Percentiles rank a stretch among this genome's conserved stretches.
These are phyloP conservation scores for Euspilapteryx auroguttella DNA, from an alignment of 2,888 invertebrate genomes.

Conservation along the genomic window DNA sequence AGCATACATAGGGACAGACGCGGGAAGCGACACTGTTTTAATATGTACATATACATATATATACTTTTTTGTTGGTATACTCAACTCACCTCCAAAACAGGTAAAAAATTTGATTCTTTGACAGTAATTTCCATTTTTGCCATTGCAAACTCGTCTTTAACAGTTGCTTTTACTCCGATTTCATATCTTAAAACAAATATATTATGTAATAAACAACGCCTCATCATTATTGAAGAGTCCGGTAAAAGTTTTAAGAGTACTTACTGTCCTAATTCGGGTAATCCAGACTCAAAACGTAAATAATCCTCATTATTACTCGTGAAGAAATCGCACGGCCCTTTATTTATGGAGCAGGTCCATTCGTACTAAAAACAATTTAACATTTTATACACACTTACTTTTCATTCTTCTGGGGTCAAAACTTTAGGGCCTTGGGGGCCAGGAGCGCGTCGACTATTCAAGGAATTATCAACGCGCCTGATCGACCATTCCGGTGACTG, in stretches of 20 bases:
- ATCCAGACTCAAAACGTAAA: conserved; percentile 15
- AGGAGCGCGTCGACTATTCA: too few relatives aligned
- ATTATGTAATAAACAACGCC: too few relatives aligned
- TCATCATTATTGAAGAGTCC: too few relatives aligned
- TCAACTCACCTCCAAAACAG: conserved; percentile 20
- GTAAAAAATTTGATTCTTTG: conserved; percentile 14
- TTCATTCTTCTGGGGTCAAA: too few relatives aligned
- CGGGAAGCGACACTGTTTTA: too few relatives aligned
- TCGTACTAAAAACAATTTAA: conserved; percentile 14
- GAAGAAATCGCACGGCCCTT: conserved; percentile 12
- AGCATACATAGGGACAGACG: too few relatives aligned
- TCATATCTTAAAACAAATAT: conserved; percentile 16
- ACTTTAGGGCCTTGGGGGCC: too few relatives aligned
- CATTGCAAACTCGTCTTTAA: conserved; percentile 11
- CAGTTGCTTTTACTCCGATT: conserved; percentile 12
- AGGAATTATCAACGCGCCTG: too few relatives aligned
- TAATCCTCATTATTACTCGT: conserved; percentile 9
- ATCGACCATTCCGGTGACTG: too few relatives aligned
- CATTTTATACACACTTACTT: background rate
- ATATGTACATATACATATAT: too few relatives aligned
- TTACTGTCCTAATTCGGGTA: conserved; percentile 18
- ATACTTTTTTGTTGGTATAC: too few relatives aligned
- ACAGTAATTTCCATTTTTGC: conserved; percentile 12
- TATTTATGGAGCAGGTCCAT: conserved; percentile 16
- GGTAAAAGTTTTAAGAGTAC: too few relatives aligned